Evolutionary conservation across 2,113 vertebrate genomes (phyloP).

Genomic region (Centropus bengalensis): DNA sequence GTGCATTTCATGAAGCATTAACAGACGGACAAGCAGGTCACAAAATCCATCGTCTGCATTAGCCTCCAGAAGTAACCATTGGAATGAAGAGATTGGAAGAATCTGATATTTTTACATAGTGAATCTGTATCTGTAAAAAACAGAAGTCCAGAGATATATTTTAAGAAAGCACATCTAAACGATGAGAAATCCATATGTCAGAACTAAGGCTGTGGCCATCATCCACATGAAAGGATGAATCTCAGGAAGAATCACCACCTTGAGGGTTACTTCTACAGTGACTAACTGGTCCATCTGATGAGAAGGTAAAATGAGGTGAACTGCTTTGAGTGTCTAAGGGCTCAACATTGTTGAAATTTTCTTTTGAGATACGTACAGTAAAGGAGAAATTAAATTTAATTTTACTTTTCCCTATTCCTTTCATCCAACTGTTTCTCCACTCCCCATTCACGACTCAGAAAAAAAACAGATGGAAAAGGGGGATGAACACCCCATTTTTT

Average conservation of each 20-base stretch:
- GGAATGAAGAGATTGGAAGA: not conserved
- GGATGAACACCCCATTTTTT: not conserved
- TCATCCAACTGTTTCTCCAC: not conserved
- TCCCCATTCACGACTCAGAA: not conserved
- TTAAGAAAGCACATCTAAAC: not conserved
- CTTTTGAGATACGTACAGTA: not conserved
- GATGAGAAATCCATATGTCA: not conserved
- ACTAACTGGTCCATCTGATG: not conserved
- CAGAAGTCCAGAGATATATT: not conserved
- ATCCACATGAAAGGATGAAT: not conserved
- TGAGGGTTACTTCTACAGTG: not conserved
- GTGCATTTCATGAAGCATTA: slow-evolving; percentile 42
- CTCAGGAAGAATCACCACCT: accelerated
- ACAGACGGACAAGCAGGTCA: not conserved
- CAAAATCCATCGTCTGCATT: not conserved
- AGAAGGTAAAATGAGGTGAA: not conserved
- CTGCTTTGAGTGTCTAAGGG: not conserved
- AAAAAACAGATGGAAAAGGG: not conserved
- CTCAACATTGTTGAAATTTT: not conserved
- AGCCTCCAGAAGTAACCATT: not conserved
- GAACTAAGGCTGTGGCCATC: not conserved
- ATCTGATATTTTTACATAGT: not conserved
- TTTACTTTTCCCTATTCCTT: not conserved
- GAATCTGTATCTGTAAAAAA: not conserved
- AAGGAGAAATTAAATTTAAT: not conserved